A percentile compares a stretch with the other conserved stretches of the same genome.
Conservation (phyloP, 2,797 vertebrate genomes). For the Perdix hodgsoniae region DNA sequence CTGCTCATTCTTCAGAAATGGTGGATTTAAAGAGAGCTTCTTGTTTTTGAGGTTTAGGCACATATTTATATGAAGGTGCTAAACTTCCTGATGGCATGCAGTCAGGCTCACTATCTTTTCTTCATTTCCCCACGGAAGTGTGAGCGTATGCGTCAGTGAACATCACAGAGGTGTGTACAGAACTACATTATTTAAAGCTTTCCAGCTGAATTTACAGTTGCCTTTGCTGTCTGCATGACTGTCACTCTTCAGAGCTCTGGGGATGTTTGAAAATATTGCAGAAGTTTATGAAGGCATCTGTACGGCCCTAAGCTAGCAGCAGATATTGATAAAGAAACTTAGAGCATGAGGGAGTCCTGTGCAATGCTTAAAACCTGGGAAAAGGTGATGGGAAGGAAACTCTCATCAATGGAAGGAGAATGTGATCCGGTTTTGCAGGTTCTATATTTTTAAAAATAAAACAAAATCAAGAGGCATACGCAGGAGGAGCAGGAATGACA, state of each 20-base stretch:
- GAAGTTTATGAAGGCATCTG: not conserved
- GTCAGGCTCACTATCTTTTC: conserved; percentile 20
- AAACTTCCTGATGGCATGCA: not conserved
- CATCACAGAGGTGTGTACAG: conserved; percentile 5
- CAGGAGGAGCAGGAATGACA: not conserved
- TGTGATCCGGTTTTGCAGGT: conserved; percentile 1
- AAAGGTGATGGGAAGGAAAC: not conserved
- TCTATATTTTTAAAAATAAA: not conserved
- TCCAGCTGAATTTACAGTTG: conserved; percentile 24
- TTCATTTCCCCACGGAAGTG: not conserved
- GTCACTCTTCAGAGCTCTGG: not conserved
- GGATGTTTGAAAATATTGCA: not conserved
- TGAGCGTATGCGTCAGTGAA: not conserved
- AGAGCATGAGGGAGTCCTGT: not conserved
- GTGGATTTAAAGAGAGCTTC: not conserved
- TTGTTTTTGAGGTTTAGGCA: not conserved
- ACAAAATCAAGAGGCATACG: not conserved
- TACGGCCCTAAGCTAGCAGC: not conserved
- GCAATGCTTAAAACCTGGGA: not conserved
- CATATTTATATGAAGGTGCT: not conserved
- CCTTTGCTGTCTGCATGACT: not conserved
- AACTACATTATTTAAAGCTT: conserved; percentile 25
- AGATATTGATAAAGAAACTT: not conserved
- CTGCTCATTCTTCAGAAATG: conserved; percentile 10
- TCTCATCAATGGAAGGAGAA: not conserved